Evolutionary conservation across 2,113 vertebrate genomes (phyloP).

Genomic region (Choloepus hoffmanni): DNA sequence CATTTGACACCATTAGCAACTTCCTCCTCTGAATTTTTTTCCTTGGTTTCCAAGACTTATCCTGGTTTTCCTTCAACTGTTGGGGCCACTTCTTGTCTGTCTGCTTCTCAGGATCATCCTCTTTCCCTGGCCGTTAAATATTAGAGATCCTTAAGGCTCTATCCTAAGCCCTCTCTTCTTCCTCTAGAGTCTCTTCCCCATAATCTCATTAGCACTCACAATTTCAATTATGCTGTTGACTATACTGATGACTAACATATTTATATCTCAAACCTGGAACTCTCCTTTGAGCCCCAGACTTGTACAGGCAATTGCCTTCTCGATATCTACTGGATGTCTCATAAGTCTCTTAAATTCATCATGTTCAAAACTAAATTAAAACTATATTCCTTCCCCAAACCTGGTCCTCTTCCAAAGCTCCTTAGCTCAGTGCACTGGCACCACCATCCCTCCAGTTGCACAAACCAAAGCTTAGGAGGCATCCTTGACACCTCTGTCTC

Average conservation of each 20-base stretch:
- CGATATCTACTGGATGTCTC: constrained; percentile 27
- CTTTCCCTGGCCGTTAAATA: neutral
- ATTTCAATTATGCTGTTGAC: neutral
- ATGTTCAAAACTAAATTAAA: constrained; percentile 29
- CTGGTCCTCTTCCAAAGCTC: neutral
- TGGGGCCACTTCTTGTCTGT: neutral
- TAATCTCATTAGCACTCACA: neutral
- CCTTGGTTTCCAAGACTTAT: neutral
- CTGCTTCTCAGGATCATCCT: neutral
- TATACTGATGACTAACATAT: neutral
- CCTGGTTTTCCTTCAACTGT: neutral
- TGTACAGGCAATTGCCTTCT: neutral
- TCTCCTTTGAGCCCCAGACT: neutral
- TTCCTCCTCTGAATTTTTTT: neutral
- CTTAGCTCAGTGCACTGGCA: neutral
- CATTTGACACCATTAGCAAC: neutral
- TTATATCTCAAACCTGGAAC: neutral
- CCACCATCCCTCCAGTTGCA: neutral
- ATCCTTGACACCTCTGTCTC: no score
- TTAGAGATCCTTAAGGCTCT: neutral
- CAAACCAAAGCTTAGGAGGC: neutral
- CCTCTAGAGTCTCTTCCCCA: neutral
- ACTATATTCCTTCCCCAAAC: constrained; percentile 20
- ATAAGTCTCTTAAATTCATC: constrained; percentile 43
- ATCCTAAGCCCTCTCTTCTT: neutral